A percentile compares a stretch with the other conserved stretches of the same genome.
Conservation (phyloP, 2,888 invertebrate genomes). For the Drosophila histrio region DNA sequence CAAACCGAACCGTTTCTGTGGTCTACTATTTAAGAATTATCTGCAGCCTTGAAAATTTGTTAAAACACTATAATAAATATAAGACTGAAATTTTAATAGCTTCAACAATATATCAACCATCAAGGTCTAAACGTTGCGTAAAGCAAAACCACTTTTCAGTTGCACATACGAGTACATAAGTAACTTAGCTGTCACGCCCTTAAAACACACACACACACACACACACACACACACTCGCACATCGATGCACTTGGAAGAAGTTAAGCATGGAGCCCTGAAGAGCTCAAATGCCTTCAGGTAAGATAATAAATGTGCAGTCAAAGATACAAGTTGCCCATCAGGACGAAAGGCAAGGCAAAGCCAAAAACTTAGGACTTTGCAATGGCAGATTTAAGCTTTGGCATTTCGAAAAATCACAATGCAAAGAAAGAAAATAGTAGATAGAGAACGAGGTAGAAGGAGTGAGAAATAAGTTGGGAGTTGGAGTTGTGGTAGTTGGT, state of each 20-base stretch:
- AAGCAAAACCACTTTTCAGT: slow-evolving; percentile 24
- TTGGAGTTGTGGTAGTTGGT: not conserved
- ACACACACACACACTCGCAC: slow-evolving; percentile 16
- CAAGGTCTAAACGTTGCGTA: not conserved
- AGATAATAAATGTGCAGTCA: slow-evolving; percentile 80
- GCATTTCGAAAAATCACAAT: slow-evolving; percentile 73
- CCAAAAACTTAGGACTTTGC: slow-evolving; percentile 30
- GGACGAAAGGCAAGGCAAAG: slow-evolving; percentile 30
- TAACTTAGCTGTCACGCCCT: slow-evolving; percentile 45
- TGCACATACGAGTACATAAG: slow-evolving; percentile 20
- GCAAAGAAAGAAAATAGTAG: slow-evolving; percentile 43
- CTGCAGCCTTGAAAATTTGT: not conserved
- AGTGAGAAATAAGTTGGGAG: not conserved
- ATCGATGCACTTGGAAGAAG: slow-evolving; percentile 49
- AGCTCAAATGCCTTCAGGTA: slow-evolving; percentile 75
- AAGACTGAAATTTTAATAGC: not conserved
- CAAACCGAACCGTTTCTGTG: too few relatives aligned
- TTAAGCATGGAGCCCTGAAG: slow-evolving; percentile 36
- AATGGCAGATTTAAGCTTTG: slow-evolving; percentile 73
- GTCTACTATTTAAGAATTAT: too few relatives aligned
- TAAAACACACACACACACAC: not conserved
- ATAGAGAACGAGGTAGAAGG: slow-evolving; percentile 1
- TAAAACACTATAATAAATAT: not conserved
- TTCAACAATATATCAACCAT: not conserved
- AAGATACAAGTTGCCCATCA: slow-evolving; percentile 63